Conservation (phyloP, 2,113 vertebrate species). For the Bujurquina vittata region DNA sequence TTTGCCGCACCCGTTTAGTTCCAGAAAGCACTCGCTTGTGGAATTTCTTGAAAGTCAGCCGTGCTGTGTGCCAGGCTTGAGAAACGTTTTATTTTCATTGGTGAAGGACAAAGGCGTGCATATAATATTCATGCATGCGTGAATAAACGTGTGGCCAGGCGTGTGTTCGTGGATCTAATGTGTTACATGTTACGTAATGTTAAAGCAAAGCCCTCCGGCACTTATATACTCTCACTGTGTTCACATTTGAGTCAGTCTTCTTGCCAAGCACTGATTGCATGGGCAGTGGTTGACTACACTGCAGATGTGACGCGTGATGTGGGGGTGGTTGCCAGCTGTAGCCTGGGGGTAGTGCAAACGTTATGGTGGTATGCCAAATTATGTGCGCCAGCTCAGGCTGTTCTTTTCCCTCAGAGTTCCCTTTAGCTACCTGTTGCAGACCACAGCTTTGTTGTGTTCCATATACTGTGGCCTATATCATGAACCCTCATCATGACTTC, state of each 20-base stretch:
- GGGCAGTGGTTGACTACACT: slow-evolving; percentile 48
- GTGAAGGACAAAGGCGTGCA: slow-evolving; percentile 56
- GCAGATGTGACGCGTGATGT: slow-evolving; percentile 57
- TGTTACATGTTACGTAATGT: slow-evolving; percentile 4
- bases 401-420: slow-evolving; percentile 29
- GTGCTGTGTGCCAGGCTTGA: slow-evolving; percentile 61
- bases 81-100: slow-evolving; percentile 42
- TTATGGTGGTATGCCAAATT: slow-evolving; percentile 40
- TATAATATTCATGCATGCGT: background rate
- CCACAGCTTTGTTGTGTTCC: background rate
- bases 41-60: slow-evolving; percentile 83
- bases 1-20: slow-evolving; percentile 83
- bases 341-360: slow-evolving; percentile 40
- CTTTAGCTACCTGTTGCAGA: slow-evolving; percentile 52
- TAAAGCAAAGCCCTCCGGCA: slow-evolving; percentile 9
- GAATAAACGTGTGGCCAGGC: slow-evolving; percentile 36
- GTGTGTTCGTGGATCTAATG: background rate
- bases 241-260: slow-evolving; percentile 19
- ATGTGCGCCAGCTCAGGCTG: slow-evolving; percentile 18
- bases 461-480: background rate
- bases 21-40: slow-evolving; percentile 78
- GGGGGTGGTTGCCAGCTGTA: slow-evolving; percentile 52
- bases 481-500: background rate
- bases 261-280: slow-evolving; percentile 55
- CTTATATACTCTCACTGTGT: background rate